phyloP scores from a whole-genome alignment of 2,113 vertebrate genomes.

The Pollimyrus isidori region DNA sequence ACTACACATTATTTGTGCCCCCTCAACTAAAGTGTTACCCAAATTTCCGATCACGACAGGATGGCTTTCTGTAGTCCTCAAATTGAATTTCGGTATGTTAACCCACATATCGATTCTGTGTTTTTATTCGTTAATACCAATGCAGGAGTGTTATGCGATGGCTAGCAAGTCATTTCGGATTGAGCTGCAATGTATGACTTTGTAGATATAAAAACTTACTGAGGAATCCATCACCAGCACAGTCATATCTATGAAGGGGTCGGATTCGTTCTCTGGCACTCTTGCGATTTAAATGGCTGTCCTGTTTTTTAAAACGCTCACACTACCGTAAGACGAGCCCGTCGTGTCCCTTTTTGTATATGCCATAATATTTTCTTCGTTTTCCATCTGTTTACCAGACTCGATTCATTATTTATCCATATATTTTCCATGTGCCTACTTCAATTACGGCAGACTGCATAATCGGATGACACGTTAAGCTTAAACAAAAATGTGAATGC shows the following conservation, averaged over 20 bases:
- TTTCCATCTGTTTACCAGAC: background rate
- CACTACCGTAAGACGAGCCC: background rate
- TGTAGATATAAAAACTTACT: background rate
- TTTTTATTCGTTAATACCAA: background rate
- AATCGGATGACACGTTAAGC: background rate
- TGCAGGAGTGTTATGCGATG: background rate
- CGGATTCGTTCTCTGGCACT: background rate
- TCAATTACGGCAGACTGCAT: background rate
- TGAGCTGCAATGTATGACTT: background rate
- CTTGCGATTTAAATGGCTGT: background rate
- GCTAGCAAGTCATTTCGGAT: background rate
- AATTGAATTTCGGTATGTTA: background rate
- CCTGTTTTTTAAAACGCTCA: background rate
- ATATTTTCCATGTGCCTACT: background rate
- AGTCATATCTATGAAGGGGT: background rate
- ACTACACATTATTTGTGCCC: too few relatives aligned
- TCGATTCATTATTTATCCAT: background rate
- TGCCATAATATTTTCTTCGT: background rate
- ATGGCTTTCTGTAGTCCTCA: background rate
- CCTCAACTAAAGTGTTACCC: too few relatives aligned
- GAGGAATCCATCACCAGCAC: background rate
- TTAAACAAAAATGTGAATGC: background rate
- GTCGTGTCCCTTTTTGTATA: background rate
- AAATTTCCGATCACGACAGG: background rate
- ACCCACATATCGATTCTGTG: background rate